Base-by-base conservation (phyloP, 1,140 invertebrate genomes). In the Hylaeus anthracinus region DNA sequence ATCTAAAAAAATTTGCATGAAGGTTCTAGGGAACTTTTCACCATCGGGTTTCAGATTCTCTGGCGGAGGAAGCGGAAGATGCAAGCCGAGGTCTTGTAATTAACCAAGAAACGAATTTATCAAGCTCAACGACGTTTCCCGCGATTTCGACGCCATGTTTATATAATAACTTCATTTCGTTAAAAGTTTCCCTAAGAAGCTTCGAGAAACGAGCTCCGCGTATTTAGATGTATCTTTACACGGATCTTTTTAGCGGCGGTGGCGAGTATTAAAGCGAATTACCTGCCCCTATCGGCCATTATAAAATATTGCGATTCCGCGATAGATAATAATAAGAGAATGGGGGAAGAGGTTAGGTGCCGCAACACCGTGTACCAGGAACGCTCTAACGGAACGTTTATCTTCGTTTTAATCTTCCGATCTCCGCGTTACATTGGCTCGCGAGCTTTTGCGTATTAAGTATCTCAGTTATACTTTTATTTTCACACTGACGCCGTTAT, bases 181-280 rank as follows among this genome's bases (percentile, higher is more conserved):
- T 79, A 79, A 79, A 64, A 64, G 41, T 55, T 2, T 3, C n/a
- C 12, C n/a, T 15, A 64, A 64, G 60, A 48, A 64, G 39, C 26
- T 55, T 48, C 37, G 48, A 61, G 43, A 10, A 15, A 1, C 51
- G 6, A 2, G 2, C 4, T 14, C 4, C 39, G 48, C 51, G 58
- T 72, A 79, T 64, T 79, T 60, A 15, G 51, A 64, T 65, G 69
- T 79, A 79, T 79, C 76, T 72, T 64, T 45, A 48, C 60, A 72
- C 14, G 15, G 60, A 79, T 79, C 76, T 63, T 79, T 72, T 48
- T 45, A 72, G 14, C 61, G 41, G 6, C 15, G 15, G 41, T 12
- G n/a, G 48, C 12, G 41, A 39, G 41, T 61, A 48, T 72, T 72
- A 72, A 56, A 37, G 41, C 51, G 76, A 79, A 79, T 64, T 79